A percentile compares a stretch with the other conserved stretches of the same genome.
phyloP scores from a whole-genome alignment of 2,113 vertebrate species.

The Pterocles orientalis region DNA sequence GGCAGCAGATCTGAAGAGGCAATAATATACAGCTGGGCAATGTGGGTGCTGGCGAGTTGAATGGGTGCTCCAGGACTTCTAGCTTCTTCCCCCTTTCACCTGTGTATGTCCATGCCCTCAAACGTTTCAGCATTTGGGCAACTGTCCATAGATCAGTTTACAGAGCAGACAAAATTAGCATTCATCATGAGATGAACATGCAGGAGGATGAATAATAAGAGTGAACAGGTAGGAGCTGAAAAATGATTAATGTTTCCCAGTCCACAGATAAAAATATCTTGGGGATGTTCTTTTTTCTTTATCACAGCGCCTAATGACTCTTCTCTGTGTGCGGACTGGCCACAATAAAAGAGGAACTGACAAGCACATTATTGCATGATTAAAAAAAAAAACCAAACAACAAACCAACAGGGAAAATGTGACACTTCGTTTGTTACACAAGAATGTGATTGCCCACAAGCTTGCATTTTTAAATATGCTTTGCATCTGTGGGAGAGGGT shows the following conservation, averaged over 20 bases:
- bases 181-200: background rate
- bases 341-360: background rate
- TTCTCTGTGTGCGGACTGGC: background rate
- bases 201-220: background rate
- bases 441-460: background rate
- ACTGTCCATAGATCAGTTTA: background rate
- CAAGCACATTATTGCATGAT: background rate
- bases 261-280: conserved; percentile 13
- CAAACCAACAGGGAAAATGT: background rate
- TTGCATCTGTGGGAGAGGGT: background rate
- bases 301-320: background rate
- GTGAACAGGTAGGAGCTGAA: background rate
- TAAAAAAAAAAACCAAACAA: background rate
- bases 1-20: background rate
- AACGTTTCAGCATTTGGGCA: background rate
- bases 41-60: background rate
- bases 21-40: background rate
- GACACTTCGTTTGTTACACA: background rate
- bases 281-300: background rate
- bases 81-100: background rate
- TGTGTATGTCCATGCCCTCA: background rate
- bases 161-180: background rate
- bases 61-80: background rate
- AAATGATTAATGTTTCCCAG: background rate
- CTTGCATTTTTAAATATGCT: background rate